Base-by-base conservation (phyloP, 35 echinoderm and acorn worm species). In the Acanthaster planci region DNA sequence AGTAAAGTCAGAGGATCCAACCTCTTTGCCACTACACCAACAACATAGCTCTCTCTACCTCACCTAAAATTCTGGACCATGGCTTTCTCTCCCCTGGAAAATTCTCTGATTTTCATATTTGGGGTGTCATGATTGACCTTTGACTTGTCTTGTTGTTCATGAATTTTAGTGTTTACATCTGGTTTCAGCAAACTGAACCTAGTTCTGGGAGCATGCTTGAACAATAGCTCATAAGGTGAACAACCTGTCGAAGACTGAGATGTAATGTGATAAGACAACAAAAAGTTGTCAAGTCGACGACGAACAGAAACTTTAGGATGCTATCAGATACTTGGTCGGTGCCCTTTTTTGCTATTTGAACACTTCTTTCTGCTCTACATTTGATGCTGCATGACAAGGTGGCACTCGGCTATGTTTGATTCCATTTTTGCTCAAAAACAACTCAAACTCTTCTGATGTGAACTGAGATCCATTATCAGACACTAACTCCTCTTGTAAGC, bases 401-500 rank as follows among this genome's bases (percentile, higher is more conserved):
- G 83, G 67, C 8, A 76, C 60, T 0, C 16, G 39, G 15, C 16
- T 91, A 77, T 91, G 83, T 51, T 59, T 77, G 60, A 93, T 52
- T 26, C 91, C 86, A 84, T 93, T 84, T 12, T 50, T 27, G 22
- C 59, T 88, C 21, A 82, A 39, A 38, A 89, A 93, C 39, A 75
- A n/a, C 35, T 39, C 37, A 52, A 90, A 86, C 31, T 76, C 84
- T 39, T 42, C 39, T 38, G 88, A 95, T 17, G 78, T 81, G 85
- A 92, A n/a, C n/a, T n/a, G n/a, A n/a, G n/a, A n/a, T n/a, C n/a
- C n/a, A n/a, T n/a, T n/a, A n/a, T n/a, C n/a, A 92, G 77, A 84
- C 68, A 95, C 93, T 5, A 95, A 14, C 8, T 18, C 36, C 37
- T 87, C 47, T 38, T 78, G 93, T 44, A 95, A 86, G 29, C 93